These are phyloP conservation scores for Neostethus bicornis DNA, from an alignment of 2,797 vertebrate species.

Conservation along the genomic window DNA sequence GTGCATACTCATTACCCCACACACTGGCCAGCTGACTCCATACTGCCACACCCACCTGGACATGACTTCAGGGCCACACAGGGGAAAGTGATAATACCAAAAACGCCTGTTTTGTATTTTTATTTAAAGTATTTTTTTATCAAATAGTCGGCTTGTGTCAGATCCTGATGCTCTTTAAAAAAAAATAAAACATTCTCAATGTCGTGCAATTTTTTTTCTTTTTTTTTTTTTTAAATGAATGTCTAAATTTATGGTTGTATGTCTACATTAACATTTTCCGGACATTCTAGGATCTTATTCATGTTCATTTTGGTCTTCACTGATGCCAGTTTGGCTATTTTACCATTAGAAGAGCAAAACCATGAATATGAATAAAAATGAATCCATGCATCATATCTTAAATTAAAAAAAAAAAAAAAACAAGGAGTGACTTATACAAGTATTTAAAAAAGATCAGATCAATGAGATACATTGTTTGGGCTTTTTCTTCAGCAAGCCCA, in stretches of 20 bases:
- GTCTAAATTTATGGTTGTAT: constrained; percentile 34
- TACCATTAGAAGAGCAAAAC: constrained; percentile 34
- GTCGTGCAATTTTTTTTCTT: neutral
- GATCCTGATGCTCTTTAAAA: too few species aligned
- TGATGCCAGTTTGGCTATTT: constrained; percentile 24
- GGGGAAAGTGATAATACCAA: constrained; percentile 42
- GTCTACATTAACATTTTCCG: constrained; percentile 28
- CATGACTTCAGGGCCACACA: constrained; percentile 63
- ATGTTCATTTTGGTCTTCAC: constrained; percentile 54
- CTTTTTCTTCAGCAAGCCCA: constrained; percentile 51
- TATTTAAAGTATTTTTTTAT: too few species aligned
- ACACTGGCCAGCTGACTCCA: constrained; percentile 77
- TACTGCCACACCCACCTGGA: constrained; percentile 67
- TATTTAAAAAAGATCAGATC: constrained; percentile 54
- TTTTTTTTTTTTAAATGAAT: constrained; percentile 13
- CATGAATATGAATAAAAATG: constrained; percentile 33
- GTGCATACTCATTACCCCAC: constrained; percentile 81
- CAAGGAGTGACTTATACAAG: too few species aligned
- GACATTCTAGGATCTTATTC: constrained; percentile 49
- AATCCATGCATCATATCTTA: constrained; percentile 42
- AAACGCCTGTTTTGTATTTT: constrained; percentile 46
- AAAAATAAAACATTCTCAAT: too few species aligned
- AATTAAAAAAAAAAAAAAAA: constrained; percentile 63
- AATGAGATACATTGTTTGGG: constrained; percentile 58
- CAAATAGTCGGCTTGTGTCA: too few species aligned